Conservation (phyloP, 2,797 vertebrate species). For the Anas bernieri region DNA sequence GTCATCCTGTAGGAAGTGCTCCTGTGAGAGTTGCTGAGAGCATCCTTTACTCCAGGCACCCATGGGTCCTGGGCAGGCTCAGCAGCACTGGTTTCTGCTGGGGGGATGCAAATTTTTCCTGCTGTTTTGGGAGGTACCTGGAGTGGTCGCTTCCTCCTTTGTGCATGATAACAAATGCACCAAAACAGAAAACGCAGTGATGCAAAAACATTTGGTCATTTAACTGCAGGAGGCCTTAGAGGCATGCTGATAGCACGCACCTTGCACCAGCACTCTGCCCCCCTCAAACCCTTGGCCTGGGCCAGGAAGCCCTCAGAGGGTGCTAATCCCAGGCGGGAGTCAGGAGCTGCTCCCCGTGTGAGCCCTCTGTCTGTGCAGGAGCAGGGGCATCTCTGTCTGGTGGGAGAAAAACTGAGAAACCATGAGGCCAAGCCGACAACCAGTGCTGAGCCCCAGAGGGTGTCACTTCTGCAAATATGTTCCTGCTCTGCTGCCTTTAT, state of each 20-base stretch:
- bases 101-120: not conserved
- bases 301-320: fast-evolving
- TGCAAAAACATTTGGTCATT: fast-evolving
- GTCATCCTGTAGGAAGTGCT: not conserved
- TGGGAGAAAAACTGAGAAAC: not conserved
- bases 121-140: not conserved
- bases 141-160: fast-evolving
- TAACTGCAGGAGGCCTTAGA: fast-evolving
- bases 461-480: slow-evolving; percentile 57
- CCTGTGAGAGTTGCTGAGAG: fast-evolving
- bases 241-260: fast-evolving
- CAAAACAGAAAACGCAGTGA: fast-evolving
- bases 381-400: not conserved
- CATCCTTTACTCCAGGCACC: not conserved
- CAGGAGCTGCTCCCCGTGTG: not conserved
- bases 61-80: not conserved
- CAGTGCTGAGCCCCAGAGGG: not conserved
- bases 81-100: not conserved
- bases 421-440: not conserved
- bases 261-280: fast-evolving
- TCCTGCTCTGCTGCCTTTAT: not conserved
- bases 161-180: not conserved
- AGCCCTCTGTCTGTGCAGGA: not conserved
- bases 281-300: fast-evolving
- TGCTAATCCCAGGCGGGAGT: not conserved